Evolutionary conservation across 2,888 invertebrate species (phyloP).

Genomic region (Holacanthella duospinosa): DNA sequence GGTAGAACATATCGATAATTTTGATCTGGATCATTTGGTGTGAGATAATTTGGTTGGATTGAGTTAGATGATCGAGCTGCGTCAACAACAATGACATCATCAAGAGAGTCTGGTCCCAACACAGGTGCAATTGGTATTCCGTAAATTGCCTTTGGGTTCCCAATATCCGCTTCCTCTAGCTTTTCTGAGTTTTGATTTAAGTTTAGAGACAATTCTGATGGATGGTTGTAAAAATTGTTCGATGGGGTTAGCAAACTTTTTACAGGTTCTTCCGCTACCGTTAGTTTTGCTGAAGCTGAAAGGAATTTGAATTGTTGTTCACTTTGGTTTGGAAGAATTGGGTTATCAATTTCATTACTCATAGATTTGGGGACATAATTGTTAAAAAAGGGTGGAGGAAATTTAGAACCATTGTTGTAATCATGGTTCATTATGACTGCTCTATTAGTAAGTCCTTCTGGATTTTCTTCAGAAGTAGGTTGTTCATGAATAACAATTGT

Average conservation of each 20-base stretch:
- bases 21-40: neutral
- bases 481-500: slow-evolving; percentile 20
- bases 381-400: neutral
- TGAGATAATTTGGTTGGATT: neutral
- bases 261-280: neutral
- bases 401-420: neutral
- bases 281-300: slow-evolving; percentile 1
- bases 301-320: slow-evolving; percentile 4
- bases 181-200: neutral
- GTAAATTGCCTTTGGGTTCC: slow-evolving; percentile 26
- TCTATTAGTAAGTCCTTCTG: slow-evolving; percentile 9
- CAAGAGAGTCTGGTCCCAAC: slow-evolving; percentile 23
- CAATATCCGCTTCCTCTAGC: neutral
- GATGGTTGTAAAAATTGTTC: no score
- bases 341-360: slow-evolving; percentile 12
- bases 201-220: neutral
- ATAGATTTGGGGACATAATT: neutral
- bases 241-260: no score
- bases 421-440: slow-evolving; percentile 12
- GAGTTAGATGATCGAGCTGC: neutral
- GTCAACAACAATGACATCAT: neutral
- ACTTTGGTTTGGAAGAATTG: neutral
- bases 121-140: slow-evolving; percentile 35
- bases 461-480: slow-evolving; percentile 1
- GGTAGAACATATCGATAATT: no score